Evolutionary conservation across 1,140 invertebrate genomes (phyloP).

Genomic region (Bombyx mandarina): DNA sequence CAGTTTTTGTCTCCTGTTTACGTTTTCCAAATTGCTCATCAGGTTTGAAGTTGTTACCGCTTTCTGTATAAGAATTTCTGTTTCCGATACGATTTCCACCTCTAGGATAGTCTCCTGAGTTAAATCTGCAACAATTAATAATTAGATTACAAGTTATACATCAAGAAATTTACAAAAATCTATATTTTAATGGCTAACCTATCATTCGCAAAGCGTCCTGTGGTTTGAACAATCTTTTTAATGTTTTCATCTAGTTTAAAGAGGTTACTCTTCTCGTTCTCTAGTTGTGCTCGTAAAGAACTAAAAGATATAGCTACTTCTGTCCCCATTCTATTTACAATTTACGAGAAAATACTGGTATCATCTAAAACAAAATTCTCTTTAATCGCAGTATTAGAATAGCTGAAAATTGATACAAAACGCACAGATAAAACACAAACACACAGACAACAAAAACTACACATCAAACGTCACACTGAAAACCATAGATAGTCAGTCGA

Average conservation of each 20-base stretch:
- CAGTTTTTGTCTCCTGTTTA: slow-evolving; percentile 67
- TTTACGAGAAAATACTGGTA: slow-evolving; percentile 20
- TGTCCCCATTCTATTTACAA: slow-evolving; percentile 49
- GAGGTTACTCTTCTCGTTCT: slow-evolving; percentile 60
- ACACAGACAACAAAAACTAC: too few species aligned
- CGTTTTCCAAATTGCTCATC: slow-evolving; percentile 53
- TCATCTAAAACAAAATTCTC: too few species aligned
- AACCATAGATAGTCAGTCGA: too few species aligned
- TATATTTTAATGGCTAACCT: slow-evolving; percentile 42
- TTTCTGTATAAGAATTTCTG: slow-evolving; percentile 44
- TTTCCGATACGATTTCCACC: slow-evolving; percentile 34
- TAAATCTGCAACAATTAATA: slow-evolving; percentile 41
- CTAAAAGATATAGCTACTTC: slow-evolving; percentile 64
- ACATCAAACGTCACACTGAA: too few species aligned
- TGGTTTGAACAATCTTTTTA: slow-evolving; percentile 65
- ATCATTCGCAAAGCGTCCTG: slow-evolving; percentile 59
- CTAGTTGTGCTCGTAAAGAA: slow-evolving; percentile 58
- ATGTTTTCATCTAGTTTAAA: slow-evolving; percentile 69
- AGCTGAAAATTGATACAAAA: too few species aligned
- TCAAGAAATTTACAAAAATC: slow-evolving; percentile 10
- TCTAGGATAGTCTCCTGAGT: slow-evolving; percentile 51
- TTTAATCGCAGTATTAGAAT: too few species aligned
- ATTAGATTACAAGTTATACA: slow-evolving; percentile 6
- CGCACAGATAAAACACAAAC: too few species aligned
- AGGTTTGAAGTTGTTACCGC: slow-evolving; percentile 43